phyloP scores from a whole-genome alignment of 1,140 invertebrate genomes.

The Papilio polyxenes region DNA sequence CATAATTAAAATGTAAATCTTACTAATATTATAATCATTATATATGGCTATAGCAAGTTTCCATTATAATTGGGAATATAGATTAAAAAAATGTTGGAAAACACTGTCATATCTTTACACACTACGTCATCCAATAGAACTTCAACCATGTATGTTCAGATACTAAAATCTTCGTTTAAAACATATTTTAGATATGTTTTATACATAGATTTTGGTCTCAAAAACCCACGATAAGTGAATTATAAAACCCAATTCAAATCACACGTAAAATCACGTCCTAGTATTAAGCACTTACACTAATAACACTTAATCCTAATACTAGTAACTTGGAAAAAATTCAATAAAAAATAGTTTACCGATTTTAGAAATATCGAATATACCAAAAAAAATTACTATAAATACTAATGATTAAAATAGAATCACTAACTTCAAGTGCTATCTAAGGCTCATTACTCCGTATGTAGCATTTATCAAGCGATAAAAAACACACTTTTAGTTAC shows the following conservation, averaged over 20 bases:
- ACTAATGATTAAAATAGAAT: slow-evolving; percentile 37
- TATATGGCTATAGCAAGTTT: no score
- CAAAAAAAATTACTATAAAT: slow-evolving; percentile 42
- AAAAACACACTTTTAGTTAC: no score
- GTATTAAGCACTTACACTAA: slow-evolving; percentile 1
- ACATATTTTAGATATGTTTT: no score
- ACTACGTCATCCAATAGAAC: background rate
- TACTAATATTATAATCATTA: no score
- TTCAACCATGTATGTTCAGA: no score
- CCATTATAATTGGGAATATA: background rate
- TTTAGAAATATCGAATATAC: slow-evolving; percentile 36
- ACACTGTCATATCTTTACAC: background rate
- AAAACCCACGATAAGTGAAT: background rate
- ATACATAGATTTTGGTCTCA: no score
- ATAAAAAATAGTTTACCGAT: slow-evolving; percentile 60
- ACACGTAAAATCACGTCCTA: slow-evolving; percentile 13
- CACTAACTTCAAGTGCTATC: slow-evolving; percentile 44
- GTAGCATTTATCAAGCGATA: background rate
- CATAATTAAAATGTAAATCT: no score
- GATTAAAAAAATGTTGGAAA: background rate
- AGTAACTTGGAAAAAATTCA: slow-evolving; percentile 53
- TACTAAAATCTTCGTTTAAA: no score
- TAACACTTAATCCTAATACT: slow-evolving; percentile 42
- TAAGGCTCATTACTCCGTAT: background rate
- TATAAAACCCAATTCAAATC: slow-evolving; percentile 9